phyloP scores from a whole-genome alignment of 2,797 vertebrate species.

The Halcyon chelicuti region DNA sequence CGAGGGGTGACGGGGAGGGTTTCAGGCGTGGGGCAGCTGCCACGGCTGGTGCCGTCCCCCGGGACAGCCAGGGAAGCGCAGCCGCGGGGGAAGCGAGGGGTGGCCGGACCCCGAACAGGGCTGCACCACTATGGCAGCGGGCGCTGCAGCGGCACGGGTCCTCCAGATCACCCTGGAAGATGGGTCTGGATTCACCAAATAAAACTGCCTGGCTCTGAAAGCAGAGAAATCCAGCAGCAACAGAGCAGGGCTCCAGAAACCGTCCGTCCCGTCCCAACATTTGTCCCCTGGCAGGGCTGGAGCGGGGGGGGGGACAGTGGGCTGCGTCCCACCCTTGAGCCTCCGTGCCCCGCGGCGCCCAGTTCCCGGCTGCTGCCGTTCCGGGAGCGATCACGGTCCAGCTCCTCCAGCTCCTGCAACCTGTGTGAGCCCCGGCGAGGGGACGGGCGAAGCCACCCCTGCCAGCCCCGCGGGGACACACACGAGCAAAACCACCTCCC shows the following conservation, averaged over 20 bases:
- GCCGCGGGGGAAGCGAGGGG: rapidly evolving
- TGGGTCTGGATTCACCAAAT: background rate
- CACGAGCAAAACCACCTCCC: too few species aligned
- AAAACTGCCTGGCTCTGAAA: background rate
- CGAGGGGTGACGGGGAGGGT: rapidly evolving
- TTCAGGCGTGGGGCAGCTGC: too few species aligned
- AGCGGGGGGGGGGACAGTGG: too few species aligned
- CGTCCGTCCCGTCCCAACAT: too few species aligned
- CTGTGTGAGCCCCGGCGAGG: background rate
- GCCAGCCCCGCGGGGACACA: background rate
- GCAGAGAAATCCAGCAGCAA: rapidly evolving
- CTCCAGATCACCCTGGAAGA: background rate
- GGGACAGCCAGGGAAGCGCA: rapidly evolving
- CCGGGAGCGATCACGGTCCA: background rate
- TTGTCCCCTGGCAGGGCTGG: too few species aligned
- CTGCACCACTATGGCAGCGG: background rate
- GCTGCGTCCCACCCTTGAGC: too few species aligned
- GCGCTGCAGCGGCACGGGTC: rapidly evolving
- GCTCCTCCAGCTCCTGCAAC: too few species aligned
- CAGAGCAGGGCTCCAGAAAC: too few species aligned
- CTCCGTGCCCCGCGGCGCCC: background rate
- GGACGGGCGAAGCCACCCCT: background rate
- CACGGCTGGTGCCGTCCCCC: rapidly evolving
- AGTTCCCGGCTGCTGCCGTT: background rate
- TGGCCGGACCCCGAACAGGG: rapidly evolving